Base-by-base conservation (phyloP, 2,888 invertebrate genomes). In the Hemaris fuciformis region DNA sequence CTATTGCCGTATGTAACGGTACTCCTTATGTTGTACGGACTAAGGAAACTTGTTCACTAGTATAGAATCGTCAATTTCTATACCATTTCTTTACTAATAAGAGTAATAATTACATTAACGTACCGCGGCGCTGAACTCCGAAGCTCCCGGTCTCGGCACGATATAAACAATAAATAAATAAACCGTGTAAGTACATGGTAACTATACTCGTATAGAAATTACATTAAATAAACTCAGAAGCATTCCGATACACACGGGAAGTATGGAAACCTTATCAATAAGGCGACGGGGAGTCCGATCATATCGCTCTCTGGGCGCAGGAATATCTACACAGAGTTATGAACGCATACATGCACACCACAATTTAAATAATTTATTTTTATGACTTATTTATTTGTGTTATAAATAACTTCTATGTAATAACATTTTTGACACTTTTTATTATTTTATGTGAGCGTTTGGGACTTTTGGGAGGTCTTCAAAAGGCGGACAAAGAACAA, bases 211-310 rank as follows among this genome's bases (percentile, higher is more conserved):
- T 75, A 80, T 77, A 81, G 79, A 83, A 84, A 85, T 87, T 83
- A 87, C 80, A 85, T 87, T 84, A 86, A 85, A 85, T 88, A 89
- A 89, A 87, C 82, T 87, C 87, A 87, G 89, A 81, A 88, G 88
- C 90, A 88, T 87, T 87, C 85, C 86, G 69, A 84, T 86, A 87
- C 83, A 87, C 82, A 85, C 85, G 87, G 90, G 88, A 89, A 89
- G 89, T 90, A 89, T 87, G 86, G 89, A 87, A 89, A 86, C 84
- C 85, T 90, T 91, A 91, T 91, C 91, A 89, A 89, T 90, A 90
- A 89, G 89, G 80, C 91, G 79, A 81, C 91, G 88, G 91, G 91
- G 90, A 77, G 88, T 85, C 88, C 84, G 91, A 90, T 91, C 84
- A 79, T 86, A 91, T 91, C 90, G 84, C 79, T 78, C 80, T 80